Base-by-base conservation (phyloP, 2,888 invertebrate genomes). In the Cataglyphis altisquamis region DNA sequence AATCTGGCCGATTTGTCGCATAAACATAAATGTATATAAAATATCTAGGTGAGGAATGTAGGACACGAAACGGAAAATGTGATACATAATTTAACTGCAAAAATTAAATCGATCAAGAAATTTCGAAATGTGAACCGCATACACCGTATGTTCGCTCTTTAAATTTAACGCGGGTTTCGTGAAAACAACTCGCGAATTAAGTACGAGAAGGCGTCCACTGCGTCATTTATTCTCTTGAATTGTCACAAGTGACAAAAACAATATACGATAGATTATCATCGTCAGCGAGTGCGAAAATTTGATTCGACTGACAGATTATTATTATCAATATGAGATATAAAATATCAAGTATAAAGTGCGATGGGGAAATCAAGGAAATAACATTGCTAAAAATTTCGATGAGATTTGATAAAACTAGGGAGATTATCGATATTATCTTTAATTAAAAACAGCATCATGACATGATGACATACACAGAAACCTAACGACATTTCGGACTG, bases 1-100 rank as follows among this genome's bases (percentile, higher is more conserved):
- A 87, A 90, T 87, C 89, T 86, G 52, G 84, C 82, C 78, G 85
- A 84, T 52, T 68, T 81, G 84, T 85, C 84, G 86, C n/a, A 41
- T 15, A 29, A 25, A 64, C 36, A 64, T 15, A 18, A 64, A 6
- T 15, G 21, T 52, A 66, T n/a, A 60, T 60, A 25, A 72, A 12
- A 60, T n/a, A 25, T 57, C 15, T 72, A 29, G 18, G 0, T 25
- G 57, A 57, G 18, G 15, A 18, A 36, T 25, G 25, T 9, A 2
- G 18, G 8, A 36, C 10, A 21, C 21, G 5, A 57, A 57, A 4
- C 10, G 10, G 52, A 60, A 62, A 72, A 60, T 25, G 3, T 72
- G 6, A 15, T 15, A 8, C 25, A 3, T 57, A 60, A 39, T 39
- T 55, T 1, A 25, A 41, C 18, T 1, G 52, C 52, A 3, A 72